Percentiles rank a stretch among this genome's conserved stretches.
Conservation (phyloP, 1,140 invertebrate genomes). For the Drosophila orena region DNA sequence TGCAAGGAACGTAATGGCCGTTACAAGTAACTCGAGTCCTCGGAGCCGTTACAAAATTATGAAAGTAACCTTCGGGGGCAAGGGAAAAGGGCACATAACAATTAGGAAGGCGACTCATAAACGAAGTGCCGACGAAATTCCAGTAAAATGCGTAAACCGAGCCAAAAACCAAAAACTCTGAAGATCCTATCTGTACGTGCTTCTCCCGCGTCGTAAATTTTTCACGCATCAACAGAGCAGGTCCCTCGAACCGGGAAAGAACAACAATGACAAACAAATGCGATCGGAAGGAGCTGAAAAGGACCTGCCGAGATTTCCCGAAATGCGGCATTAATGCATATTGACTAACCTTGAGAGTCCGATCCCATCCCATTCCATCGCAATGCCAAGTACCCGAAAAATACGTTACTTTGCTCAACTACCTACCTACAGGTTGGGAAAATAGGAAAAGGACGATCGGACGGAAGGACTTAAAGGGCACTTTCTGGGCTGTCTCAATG, state of each 20-base stretch:
- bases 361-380: conserved; percentile 6
- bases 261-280: conserved; percentile 79
- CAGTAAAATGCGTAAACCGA: conserved; percentile 58
- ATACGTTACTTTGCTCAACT: conserved; percentile 66
- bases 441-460: conserved; percentile 20
- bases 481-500: conserved; percentile 58
- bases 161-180: conserved; percentile 44
- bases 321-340: conserved; percentile 77
- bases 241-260: conserved; percentile 55
- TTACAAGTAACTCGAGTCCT: conserved; percentile 44
- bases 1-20: conserved; percentile 20
- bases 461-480: conserved; percentile 40
- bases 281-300: conserved; percentile 52
- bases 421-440: conserved; percentile 61
- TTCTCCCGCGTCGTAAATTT: conserved; percentile 64
- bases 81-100: conserved; percentile 56
- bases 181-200: conserved; percentile 38
- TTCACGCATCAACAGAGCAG: conserved; percentile 66
- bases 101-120: conserved; percentile 61
- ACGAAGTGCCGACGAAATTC: conserved; percentile 73
- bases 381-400: conserved; percentile 50
- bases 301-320: conserved; percentile 71
- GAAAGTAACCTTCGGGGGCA: conserved; percentile 33
- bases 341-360: conserved; percentile 74
- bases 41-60: conserved; percentile 51